Conservation (phyloP, 2,797 vertebrate genomes). For the Alectoris magna region DNA sequence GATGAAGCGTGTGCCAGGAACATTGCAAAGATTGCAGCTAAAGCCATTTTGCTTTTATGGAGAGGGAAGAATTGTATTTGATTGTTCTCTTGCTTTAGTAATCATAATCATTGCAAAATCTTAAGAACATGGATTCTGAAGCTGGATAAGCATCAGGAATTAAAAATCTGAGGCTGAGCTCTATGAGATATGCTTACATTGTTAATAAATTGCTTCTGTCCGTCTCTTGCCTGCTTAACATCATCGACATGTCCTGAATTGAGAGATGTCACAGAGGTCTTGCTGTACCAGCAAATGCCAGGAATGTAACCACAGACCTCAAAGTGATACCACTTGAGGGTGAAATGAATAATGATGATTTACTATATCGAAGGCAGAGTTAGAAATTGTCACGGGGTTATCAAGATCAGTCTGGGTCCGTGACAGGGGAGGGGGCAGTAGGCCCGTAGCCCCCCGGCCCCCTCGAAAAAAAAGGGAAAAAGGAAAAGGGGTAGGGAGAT, state of each 20-base stretch:
- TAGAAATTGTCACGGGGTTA: not conserved
- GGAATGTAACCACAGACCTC: not conserved
- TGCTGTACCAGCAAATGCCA: accelerated
- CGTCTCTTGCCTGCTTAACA: not conserved
- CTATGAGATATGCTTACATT: not conserved
- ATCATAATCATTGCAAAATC: not conserved
- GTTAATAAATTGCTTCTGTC: not conserved
- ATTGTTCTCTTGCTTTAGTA: not conserved
- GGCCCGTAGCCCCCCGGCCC: too few species aligned
- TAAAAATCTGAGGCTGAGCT: not conserved
- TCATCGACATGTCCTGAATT: not conserved
- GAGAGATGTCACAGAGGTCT: not conserved
- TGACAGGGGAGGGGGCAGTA: too few species aligned
- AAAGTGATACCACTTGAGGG: not conserved
- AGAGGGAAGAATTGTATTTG: not conserved
- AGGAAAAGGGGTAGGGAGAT: too few species aligned
- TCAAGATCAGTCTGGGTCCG: too few species aligned
- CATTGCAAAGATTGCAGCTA: not conserved
- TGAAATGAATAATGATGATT: not conserved
- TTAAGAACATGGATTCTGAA: not conserved
- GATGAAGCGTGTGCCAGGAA: not conserved
- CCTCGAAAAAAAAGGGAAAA: too few species aligned
- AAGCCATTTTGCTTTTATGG: not conserved
- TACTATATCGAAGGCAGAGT: not conserved
- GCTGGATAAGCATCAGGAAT: not conserved